Percentiles rank a stretch among this genome's conserved stretches.
These are phyloP conservation scores for Pandemis cinnamomeana DNA, from an alignment of 2,888 invertebrate species.

Conservation along the genomic window DNA sequence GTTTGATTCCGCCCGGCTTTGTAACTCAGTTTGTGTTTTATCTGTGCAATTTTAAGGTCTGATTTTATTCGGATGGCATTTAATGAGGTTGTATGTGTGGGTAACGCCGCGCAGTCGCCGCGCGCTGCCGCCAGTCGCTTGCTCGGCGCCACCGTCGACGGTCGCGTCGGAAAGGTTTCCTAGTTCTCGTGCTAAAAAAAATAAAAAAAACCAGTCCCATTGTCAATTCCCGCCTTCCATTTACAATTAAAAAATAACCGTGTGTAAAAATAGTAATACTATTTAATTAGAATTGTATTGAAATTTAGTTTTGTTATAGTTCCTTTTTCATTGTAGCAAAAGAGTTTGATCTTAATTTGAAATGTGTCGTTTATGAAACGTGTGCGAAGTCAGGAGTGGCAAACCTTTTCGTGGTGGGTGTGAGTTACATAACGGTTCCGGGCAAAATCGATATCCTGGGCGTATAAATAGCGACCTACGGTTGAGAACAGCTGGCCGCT, in stretches of 20 bases:
- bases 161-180: slow-evolving; percentile 55
- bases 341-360: slow-evolving; percentile 31
- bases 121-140: slow-evolving; percentile 64
- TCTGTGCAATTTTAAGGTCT: neutral
- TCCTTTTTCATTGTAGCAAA: neutral
- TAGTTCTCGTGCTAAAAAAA: slow-evolving; percentile 48
- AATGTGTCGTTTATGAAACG: slow-evolving; percentile 64
- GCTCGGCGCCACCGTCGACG: slow-evolving; percentile 72
- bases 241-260: slow-evolving; percentile 37
- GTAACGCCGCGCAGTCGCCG: slow-evolving; percentile 71
- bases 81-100: slow-evolving; percentile 51
- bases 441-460: slow-evolving; percentile 80
- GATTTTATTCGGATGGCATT: neutral
- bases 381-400: slow-evolving; percentile 62
- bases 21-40: neutral
- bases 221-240: slow-evolving; percentile 66
- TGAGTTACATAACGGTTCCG: slow-evolving; percentile 79
- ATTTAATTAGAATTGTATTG: neutral
- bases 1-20: neutral
- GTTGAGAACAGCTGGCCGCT: slow-evolving; percentile 79
- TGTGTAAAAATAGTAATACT: neutral
- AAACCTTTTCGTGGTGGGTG: slow-evolving; percentile 68
- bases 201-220: slow-evolving; percentile 49
- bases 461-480: slow-evolving; percentile 78
- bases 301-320: slow-evolving; percentile 1